phyloP scores from a whole-genome alignment of 2,113 vertebrate species.

The Campylorhamphus procurvoides region DNA sequence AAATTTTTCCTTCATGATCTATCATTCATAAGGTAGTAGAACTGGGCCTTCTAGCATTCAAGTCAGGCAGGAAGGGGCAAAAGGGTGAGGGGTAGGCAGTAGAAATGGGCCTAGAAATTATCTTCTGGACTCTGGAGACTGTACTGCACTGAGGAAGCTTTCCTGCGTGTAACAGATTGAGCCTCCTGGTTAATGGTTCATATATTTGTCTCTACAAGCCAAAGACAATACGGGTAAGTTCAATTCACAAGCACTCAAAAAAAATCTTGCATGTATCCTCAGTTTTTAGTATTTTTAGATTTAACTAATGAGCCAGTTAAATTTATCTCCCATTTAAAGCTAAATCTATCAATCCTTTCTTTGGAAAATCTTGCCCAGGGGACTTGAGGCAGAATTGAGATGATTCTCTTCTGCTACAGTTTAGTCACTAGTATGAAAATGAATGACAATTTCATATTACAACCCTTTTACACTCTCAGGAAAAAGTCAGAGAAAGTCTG shows the following conservation, averaged over 20 bases:
- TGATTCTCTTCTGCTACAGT: rapidly evolving
- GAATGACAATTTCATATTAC: background rate
- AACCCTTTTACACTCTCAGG: background rate
- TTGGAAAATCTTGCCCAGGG: background rate
- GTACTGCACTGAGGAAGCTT: background rate
- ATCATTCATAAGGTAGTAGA: background rate
- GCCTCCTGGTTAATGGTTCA: background rate
- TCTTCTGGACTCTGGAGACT: background rate
- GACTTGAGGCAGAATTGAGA: background rate
- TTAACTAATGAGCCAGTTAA: background rate
- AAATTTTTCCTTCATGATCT: background rate
- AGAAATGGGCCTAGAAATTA: background rate
- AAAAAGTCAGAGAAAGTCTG: background rate
- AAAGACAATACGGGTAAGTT: background rate
- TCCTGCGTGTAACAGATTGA: background rate
- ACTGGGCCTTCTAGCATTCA: background rate
- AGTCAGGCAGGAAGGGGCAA: rapidly evolving
- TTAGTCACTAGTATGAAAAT: background rate
- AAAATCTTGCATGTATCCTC: background rate
- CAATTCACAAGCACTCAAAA: background rate
- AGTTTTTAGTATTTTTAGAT: background rate
- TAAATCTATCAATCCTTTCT: background rate
- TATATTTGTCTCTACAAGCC: background rate
- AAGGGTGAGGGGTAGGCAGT: rapidly evolving
- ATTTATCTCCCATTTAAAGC: background rate